Evolutionary conservation across 2,888 invertebrate species (phyloP), one percentile per base, ranked within the genome.

Genomic region (Rapana venosa): DNA sequence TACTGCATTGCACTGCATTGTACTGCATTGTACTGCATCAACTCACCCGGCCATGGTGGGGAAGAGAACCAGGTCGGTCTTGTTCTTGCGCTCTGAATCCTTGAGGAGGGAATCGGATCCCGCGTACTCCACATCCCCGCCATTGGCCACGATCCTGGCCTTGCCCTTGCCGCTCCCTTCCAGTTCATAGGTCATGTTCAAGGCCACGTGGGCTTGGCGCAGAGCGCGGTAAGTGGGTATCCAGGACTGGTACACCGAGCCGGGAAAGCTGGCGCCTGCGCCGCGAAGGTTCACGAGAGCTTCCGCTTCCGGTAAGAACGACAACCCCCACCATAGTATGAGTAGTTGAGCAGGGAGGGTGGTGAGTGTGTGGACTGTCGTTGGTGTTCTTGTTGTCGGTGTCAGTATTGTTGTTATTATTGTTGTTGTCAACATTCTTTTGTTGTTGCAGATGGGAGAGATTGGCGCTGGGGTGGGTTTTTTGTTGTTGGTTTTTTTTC

Each of bases 1-100:
- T n/a, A n/a, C n/a, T n/a, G n/a, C n/a, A n/a, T n/a, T n/a, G n/a
- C n/a, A n/a, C n/a, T n/a, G n/a, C n/a, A n/a, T n/a, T n/a, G n/a
- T n/a, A n/a, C n/a, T n/a, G n/a, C n/a, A n/a, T n/a, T n/a, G n/a
- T n/a, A n/a, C n/a, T n/a, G n/a, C 58, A 61, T 30, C 26, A 90
- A 91, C 93, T 91, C 93, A 95, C 95, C 95, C 95, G 47, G 94
- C 94, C 92, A 95, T 92, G 0, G 94, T 93, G n/a, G 94, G 95
- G 58, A 95, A 93, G 83, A 93, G 92, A 35, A 90, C 88, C 0
- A 94, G 91, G 87, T 95, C 93, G 0, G 93, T 93, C 84, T 92
- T 85, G 0, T 87, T 47, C 15, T 20, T 58, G 5, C 88, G 20
- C 20, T 93, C 93, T 6, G 66, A 84, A 0, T 90, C 92, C 0